phyloP scores from a whole-genome alignment of 2,797 vertebrate genomes.

The Hippopotamyrus pictus region DNA sequence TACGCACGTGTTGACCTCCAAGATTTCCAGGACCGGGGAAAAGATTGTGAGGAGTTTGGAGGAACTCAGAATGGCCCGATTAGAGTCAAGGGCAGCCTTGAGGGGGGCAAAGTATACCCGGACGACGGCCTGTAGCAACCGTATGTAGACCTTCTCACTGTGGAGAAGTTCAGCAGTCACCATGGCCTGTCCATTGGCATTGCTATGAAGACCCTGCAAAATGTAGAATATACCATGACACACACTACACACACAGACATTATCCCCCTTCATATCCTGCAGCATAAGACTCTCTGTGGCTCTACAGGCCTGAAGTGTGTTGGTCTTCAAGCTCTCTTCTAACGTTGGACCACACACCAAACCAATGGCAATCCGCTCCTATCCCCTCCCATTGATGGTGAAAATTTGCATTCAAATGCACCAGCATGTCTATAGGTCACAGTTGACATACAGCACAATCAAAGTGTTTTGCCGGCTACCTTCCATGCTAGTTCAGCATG shows the following conservation, averaged over 20 bases:
- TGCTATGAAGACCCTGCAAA: slow-evolving; percentile 36
- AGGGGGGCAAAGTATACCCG: slow-evolving; percentile 64
- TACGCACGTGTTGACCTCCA: slow-evolving; percentile 64
- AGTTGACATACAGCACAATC: neutral
- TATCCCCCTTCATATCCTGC: neutral
- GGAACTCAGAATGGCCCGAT: slow-evolving; percentile 67
- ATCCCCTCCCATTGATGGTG: neutral
- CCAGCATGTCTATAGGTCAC: neutral
- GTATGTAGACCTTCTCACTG: slow-evolving; percentile 64
- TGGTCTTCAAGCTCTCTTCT: neutral
- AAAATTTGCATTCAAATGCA: neutral
- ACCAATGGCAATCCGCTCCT: neutral
- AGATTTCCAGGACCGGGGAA: slow-evolving; percentile 56
- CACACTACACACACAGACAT: neutral
- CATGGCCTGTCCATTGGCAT: slow-evolving; percentile 47
- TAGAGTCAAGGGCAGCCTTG: slow-evolving; percentile 67
- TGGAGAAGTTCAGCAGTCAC: slow-evolving; percentile 59
- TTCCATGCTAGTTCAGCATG: neutral
- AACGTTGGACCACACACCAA: neutral
- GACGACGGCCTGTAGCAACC: slow-evolving; percentile 51
- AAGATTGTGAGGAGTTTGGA: slow-evolving; percentile 63
- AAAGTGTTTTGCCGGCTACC: neutral
- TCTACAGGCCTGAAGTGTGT: neutral
- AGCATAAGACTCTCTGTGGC: neutral
- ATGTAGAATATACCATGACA: neutral